Conservation (phyloP, 2,888 invertebrate species). For the Leptinotarsa tumamoca region DNA sequence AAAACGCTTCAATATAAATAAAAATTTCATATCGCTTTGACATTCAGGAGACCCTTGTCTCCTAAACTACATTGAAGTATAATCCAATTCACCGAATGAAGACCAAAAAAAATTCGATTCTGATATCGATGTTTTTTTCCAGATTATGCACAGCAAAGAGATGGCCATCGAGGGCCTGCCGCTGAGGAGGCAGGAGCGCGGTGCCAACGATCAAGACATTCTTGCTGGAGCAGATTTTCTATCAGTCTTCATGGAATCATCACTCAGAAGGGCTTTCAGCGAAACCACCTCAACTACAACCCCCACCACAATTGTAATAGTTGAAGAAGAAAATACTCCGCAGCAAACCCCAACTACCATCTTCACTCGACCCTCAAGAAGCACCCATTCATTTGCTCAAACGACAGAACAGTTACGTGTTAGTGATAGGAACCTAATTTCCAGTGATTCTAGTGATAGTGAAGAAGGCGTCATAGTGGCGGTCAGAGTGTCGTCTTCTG, state of each 20-base stretch:
- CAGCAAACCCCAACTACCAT: slow-evolving; percentile 30
- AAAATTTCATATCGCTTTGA: too few species aligned
- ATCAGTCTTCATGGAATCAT: slow-evolving; percentile 64
- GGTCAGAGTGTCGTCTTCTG: slow-evolving; percentile 69
- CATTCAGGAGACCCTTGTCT: not conserved
- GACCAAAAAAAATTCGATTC: not conserved
- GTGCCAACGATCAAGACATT: slow-evolving; percentile 63
- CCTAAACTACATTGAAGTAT: not conserved
- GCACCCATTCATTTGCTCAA: slow-evolving; percentile 45
- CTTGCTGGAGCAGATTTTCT: slow-evolving; percentile 67
- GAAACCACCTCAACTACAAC: slow-evolving; percentile 42
- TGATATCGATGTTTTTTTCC: slow-evolving; percentile 46
- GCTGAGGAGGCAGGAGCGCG: slow-evolving; percentile 61
- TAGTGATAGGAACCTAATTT: slow-evolving; percentile 34
- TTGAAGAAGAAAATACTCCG: slow-evolving; percentile 39
- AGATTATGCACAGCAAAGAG: slow-evolving; percentile 60
- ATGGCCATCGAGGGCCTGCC: slow-evolving; percentile 64
- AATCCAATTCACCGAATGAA: too few species aligned
- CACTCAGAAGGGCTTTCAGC: slow-evolving; percentile 49
- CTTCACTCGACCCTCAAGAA: slow-evolving; percentile 47
- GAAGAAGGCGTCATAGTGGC: slow-evolving; percentile 67
- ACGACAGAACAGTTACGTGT: slow-evolving; percentile 39
- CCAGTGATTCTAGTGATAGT: slow-evolving; percentile 35
- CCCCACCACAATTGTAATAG: slow-evolving; percentile 35
- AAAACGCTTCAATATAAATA: too few species aligned